A percentile compares a stretch with the other conserved stretches of the same genome.
Conservation (phyloP, 2,888 invertebrate species). For the Pachycephus smyrnensis region DNA sequence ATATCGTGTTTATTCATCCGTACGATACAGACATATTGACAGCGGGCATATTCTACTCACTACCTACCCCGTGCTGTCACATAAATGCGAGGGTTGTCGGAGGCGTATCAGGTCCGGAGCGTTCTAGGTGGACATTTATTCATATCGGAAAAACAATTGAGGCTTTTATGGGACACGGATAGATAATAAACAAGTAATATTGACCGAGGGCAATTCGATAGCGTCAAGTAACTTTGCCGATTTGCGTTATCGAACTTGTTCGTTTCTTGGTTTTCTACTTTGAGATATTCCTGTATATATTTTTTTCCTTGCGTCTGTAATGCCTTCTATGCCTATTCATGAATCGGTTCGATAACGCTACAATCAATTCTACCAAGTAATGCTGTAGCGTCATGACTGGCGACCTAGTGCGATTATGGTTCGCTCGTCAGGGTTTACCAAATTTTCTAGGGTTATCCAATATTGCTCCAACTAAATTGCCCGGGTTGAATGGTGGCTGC, state of each 20-base stretch:
- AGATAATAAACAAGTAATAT: neutral
- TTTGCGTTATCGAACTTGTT: conserved; percentile 43
- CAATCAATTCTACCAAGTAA: neutral
- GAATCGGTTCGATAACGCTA: neutral
- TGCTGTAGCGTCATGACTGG: neutral
- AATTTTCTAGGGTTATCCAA: conserved; percentile 39
- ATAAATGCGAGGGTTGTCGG: neutral
- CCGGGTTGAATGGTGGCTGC: conserved; percentile 49
- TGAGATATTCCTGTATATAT: neutral
- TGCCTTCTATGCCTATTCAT: neutral
- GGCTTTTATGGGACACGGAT: conserved; percentile 7
- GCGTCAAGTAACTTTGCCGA: conserved; percentile 34
- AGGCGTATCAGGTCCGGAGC: neutral
- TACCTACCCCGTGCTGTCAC: neutral
- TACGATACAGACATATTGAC: too few relatives aligned
- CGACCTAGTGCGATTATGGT: neutral
- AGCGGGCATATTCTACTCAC: neutral
- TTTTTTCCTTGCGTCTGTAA: neutral
- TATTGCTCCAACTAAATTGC: conserved; percentile 58
- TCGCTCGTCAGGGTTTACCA: neutral
- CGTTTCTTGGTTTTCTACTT: conserved; percentile 28
- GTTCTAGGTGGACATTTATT: conserved; percentile 3
- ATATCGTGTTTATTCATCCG: neutral
- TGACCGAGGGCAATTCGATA: neutral
- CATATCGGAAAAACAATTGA: conserved; percentile 12